These are phyloP conservation scores for Corydoras sp. DNA, from an alignment of 2,113 vertebrate species.

Conservation along the genomic window DNA sequence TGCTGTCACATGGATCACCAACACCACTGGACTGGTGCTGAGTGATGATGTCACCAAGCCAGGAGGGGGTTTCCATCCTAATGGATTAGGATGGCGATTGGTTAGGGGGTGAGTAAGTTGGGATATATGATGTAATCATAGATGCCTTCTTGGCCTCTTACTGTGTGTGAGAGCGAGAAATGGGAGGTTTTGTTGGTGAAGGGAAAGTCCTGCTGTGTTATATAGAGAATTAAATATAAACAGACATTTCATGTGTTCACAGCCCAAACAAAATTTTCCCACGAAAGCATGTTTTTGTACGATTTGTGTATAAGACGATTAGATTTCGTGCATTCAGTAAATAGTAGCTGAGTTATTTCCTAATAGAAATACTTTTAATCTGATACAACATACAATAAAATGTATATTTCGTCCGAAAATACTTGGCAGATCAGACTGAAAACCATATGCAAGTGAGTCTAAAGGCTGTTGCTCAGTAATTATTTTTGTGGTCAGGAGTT, in stretches of 20 bases:
- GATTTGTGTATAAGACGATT: neutral
- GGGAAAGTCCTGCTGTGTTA: neutral
- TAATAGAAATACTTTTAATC: no score
- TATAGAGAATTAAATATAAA: neutral
- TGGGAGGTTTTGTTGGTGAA: constrained; percentile 1
- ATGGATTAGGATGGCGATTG: neutral
- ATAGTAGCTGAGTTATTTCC: no score
- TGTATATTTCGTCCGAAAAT: no score
- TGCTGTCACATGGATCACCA: neutral
- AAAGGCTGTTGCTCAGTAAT: no score
- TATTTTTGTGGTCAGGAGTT: no score
- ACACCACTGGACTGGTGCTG: neutral
- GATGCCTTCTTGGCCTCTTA: constrained; percentile 1
- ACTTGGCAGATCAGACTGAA: no score
- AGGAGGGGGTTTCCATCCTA: neutral
- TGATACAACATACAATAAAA: no score
- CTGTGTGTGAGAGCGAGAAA: constrained; percentile 4
- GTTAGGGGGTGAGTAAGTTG: neutral
- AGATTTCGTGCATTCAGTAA: neutral
- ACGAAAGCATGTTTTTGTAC: neutral
- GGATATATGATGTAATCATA: neutral
- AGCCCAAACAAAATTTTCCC: neutral
- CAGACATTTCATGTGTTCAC: neutral
- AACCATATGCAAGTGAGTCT: no score
- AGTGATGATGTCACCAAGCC: neutral